These are phyloP conservation scores for Plagodis pulveraria DNA, from an alignment of 2,888 invertebrate species.

Conservation along the genomic window DNA sequence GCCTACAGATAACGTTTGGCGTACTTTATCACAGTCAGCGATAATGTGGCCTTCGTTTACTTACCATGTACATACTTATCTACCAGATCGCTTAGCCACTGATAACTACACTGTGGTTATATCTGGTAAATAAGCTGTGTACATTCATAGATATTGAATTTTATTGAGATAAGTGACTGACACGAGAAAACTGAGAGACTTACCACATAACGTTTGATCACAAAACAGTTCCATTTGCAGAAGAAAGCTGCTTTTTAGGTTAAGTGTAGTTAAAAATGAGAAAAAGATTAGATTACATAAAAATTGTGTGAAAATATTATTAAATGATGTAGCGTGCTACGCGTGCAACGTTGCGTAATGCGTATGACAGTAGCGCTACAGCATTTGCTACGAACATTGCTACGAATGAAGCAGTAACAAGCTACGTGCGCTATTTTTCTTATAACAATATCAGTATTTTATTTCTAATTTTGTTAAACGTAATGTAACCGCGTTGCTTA, in stretches of 20 bases:
- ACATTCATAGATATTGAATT: background rate
- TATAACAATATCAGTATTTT: no score
- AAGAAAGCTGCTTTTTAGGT: no score
- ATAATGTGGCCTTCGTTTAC: constrained; percentile 67
- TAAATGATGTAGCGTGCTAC: no score
- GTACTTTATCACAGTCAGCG: constrained; percentile 69
- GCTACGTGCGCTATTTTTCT: no score
- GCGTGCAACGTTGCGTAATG: background rate
- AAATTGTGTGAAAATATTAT: no score
- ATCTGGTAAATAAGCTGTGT: constrained; percentile 7
- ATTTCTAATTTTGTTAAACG: no score
- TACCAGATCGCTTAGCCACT: constrained; percentile 17
- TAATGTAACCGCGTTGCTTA: no score
- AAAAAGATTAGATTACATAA: no score
- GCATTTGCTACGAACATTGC: constrained; percentile 14
- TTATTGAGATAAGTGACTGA: background rate
- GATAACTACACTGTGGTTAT: constrained; percentile 4
- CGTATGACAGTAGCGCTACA: constrained; percentile 6
- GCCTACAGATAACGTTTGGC: constrained; percentile 74
- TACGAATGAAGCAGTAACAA: constrained; percentile 1
- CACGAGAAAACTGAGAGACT: no score
- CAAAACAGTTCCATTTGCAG: no score
- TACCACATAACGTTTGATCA: no score
- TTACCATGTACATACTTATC: constrained; percentile 43
- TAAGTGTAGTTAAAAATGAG: no score